These are phyloP conservation scores for Agraylea sexmaculata DNA, from an alignment of 1,140 invertebrate species.

Conservation along the genomic window DNA sequence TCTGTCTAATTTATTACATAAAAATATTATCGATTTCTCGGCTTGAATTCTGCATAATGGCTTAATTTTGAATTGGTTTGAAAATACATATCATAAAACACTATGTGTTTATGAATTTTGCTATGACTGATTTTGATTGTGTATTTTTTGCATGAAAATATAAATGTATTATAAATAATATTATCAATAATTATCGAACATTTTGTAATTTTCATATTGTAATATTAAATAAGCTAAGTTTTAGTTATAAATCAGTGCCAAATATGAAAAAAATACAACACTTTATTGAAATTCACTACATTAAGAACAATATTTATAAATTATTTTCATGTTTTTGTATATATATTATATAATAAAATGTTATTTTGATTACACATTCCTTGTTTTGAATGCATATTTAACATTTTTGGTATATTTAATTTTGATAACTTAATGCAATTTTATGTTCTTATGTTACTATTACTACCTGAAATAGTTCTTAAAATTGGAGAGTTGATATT, in stretches of 20 bases:
- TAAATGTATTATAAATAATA: too few relatives aligned
- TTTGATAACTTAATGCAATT: not conserved
- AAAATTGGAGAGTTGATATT: slow-evolving; percentile 1
- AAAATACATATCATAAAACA: too few relatives aligned
- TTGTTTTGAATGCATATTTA: not conserved
- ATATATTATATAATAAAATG: not conserved
- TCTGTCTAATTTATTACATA: too few relatives aligned
- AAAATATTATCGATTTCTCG: too few relatives aligned
- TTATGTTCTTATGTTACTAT: not conserved
- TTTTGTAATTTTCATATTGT: slow-evolving; percentile 1
- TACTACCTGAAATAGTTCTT: not conserved
- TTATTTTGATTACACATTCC: slow-evolving; percentile 4
- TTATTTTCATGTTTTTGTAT: not conserved
- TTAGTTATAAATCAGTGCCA: not conserved
- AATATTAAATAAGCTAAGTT: not conserved
- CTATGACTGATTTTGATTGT: not conserved
- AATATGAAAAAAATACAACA: not conserved
- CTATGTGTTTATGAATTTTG: slow-evolving; percentile 1
- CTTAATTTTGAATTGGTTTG: too few relatives aligned
- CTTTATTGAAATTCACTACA: not conserved
- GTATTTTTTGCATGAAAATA: slow-evolving; percentile 1
- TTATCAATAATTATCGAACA: not conserved
- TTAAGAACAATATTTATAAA: not conserved
- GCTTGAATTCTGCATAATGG: too few relatives aligned
- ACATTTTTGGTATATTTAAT: not conserved